Percentiles rank a stretch among this genome's conserved stretches.
These are phyloP conservation scores for Salmo trutta DNA, from an alignment of 2,797 vertebrate species.

Conservation along the genomic window DNA sequence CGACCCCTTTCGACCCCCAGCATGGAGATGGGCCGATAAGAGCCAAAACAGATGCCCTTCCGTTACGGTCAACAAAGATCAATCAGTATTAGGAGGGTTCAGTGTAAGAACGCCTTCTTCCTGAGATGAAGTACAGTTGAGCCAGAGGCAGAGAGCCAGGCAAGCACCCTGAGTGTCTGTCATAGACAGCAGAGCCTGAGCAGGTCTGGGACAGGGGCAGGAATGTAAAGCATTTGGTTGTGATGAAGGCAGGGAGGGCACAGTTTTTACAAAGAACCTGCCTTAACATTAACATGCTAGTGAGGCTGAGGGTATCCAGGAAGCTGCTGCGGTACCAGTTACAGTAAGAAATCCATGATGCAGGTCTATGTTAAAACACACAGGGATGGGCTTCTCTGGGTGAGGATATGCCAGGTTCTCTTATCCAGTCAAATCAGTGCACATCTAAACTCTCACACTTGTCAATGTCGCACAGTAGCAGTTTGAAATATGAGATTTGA, in stretches of 20 bases:
- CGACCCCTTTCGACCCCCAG: neutral
- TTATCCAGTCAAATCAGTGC: no score
- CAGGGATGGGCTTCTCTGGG: neutral
- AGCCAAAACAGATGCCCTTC: neutral
- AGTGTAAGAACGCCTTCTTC: no score
- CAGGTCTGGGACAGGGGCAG: constrained; percentile 41
- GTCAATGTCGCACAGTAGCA: no score
- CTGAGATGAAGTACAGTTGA: no score
- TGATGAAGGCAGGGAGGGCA: constrained; percentile 63
- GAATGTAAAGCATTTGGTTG: constrained; percentile 64
- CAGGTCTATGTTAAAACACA: neutral
- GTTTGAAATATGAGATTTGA: no score
- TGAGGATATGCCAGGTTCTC: no score
- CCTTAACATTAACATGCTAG: neutral
- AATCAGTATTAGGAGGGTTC: no score
- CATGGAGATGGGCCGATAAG: no score
- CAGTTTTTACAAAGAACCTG: constrained; percentile 63
- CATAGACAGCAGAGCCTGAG: constrained; percentile 32
- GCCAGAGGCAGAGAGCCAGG: no score
- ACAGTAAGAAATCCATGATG: neutral
- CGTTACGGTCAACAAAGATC: no score
- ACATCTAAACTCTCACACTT: no score
- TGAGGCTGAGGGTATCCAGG: neutral
- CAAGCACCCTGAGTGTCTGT: no score
- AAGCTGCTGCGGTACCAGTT: neutral